Percentiles rank a stretch among this genome's conserved stretches.
phyloP scores from a whole-genome alignment of 2,888 invertebrate species.

The Automeris io region DNA sequence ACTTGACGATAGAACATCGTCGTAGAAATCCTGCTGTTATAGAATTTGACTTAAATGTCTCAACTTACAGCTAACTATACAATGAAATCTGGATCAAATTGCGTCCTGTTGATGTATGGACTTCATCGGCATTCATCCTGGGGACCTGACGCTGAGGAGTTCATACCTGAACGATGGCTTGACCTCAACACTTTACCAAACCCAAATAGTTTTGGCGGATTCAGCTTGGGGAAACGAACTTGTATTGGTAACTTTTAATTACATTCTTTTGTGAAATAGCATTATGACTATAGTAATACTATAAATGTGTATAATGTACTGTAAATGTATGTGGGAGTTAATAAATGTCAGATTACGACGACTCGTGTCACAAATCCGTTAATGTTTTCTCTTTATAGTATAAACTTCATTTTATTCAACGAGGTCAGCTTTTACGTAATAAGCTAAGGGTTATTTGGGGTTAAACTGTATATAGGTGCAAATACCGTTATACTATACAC shows the following conservation, averaged over 20 bases:
- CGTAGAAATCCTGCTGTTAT: too few relatives aligned
- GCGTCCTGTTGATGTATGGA: neutral
- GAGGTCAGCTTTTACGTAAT: too few relatives aligned
- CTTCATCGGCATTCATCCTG: constrained; percentile 26
- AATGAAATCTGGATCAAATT: neutral
- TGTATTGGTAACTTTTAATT: constrained; percentile 3
- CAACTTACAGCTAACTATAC: neutral
- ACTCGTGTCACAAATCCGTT: neutral
- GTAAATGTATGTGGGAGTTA: neutral
- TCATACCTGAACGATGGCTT: constrained; percentile 37
- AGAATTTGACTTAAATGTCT: neutral
- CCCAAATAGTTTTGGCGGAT: neutral
- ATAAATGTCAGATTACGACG: neutral
- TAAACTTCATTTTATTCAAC: neutral
- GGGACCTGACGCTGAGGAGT: constrained; percentile 30
- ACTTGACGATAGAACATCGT: too few relatives aligned
- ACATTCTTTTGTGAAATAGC: too few relatives aligned
- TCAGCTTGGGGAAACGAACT: constrained; percentile 5
- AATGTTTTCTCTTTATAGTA: neutral
- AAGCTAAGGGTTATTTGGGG: too few relatives aligned
- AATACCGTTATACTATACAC: too few relatives aligned
- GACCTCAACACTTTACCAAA: constrained; percentile 17
- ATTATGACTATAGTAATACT: too few relatives aligned
- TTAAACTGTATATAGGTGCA: too few relatives aligned
- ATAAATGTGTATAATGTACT: too few relatives aligned